Evolutionary conservation across 2,888 invertebrate genomes (phyloP).

Genomic region (Tachina fera): DNA sequence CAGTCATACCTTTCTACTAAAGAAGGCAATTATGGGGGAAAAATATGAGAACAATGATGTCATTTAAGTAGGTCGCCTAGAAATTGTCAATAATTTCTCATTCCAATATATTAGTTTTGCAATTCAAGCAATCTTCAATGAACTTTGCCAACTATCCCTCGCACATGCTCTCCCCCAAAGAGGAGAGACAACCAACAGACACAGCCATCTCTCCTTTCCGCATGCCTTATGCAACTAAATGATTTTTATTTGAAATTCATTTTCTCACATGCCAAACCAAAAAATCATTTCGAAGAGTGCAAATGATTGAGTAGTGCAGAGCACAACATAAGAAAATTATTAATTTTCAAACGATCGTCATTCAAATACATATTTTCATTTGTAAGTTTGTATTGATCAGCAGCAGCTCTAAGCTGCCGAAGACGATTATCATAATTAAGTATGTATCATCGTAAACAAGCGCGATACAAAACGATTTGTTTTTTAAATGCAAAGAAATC

Average conservation of each 20-base stretch:
- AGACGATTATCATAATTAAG: slow-evolving; percentile 38
- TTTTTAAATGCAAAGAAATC: slow-evolving; percentile 28
- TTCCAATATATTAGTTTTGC: too few species aligned
- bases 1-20: too few species aligned
- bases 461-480: slow-evolving; percentile 25
- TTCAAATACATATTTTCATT: slow-evolving; percentile 7
- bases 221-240: slow-evolving; percentile 44
- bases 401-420: slow-evolving; percentile 13
- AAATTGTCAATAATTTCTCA: too few species aligned
- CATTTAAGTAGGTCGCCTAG: too few species aligned
- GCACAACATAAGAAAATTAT: slow-evolving; percentile 37
- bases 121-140: background rate
- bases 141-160: background rate
- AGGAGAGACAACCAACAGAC: slow-evolving; percentile 10
- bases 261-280: slow-evolving; percentile 47
- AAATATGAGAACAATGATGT: too few species aligned
- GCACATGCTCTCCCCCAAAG: background rate
- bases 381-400: slow-evolving; percentile 4
- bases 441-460: background rate
- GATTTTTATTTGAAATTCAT: slow-evolving; percentile 24
- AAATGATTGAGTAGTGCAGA: slow-evolving; percentile 40
- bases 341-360: slow-evolving; percentile 44
- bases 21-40: too few species aligned
- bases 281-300: slow-evolving; percentile 37
- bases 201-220: slow-evolving; percentile 2